These are phyloP conservation scores for Seriola quinqueradiata DNA, from an alignment of 2,113 vertebrate species.

Conservation along the genomic window DNA sequence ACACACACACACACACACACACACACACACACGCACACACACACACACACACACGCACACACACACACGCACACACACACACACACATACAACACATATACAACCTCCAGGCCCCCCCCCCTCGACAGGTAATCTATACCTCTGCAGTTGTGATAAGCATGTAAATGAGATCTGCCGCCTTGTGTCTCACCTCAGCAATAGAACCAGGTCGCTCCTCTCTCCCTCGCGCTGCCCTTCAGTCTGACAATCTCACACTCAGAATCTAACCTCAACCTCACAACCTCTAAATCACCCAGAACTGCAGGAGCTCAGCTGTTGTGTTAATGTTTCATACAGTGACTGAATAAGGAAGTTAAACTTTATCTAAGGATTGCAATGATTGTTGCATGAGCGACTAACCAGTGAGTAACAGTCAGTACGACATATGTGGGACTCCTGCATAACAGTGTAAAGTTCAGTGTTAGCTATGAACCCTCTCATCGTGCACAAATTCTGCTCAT, in stretches of 20 bases:
- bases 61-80: neutral
- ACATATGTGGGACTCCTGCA: too few relatives aligned
- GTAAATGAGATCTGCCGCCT: conserved; percentile 58
- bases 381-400: neutral
- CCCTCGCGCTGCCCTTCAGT: neutral
- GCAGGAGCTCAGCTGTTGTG: neutral
- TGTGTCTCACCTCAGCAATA: conserved; percentile 26
- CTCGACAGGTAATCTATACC: conserved; percentile 42
- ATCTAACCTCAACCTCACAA: neutral
- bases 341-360: too few relatives aligned
- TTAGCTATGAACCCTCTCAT: too few relatives aligned
- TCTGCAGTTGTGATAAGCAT: conserved; percentile 58
- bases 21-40: neutral
- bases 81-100: too few relatives aligned
- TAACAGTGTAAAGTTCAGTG: too few relatives aligned
- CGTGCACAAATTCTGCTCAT: neutral
- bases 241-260: neutral
- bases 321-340: neutral
- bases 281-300: neutral
- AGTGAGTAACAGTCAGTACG: neutral
- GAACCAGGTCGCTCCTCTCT: neutral
- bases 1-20: neutral
- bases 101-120: neutral
- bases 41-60: conserved; percentile 13
- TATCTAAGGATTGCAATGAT: neutral